Conservation (phyloP, 2,888 invertebrate genomes). For the Volucella bombylans region DNA sequence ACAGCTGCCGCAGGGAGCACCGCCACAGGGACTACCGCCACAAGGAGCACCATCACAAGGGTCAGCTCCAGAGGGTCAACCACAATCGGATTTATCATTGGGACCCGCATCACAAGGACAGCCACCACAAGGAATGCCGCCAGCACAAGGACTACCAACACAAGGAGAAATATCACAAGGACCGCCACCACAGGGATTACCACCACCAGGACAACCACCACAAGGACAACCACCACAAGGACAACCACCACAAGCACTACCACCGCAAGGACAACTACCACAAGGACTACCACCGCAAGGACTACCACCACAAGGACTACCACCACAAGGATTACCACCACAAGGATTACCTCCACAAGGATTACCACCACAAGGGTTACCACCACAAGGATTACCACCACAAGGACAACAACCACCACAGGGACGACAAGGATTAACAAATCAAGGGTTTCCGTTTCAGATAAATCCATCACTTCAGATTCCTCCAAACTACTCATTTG, state of each 20-base stretch:
- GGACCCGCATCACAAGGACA: neutral
- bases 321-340: neutral
- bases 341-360: neutral
- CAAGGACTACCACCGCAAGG: conserved; percentile 2
- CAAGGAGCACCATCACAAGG: neutral
- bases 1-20: neutral
- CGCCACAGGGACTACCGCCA: neutral
- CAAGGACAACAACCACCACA: conserved; percentile 21
- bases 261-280: neutral
- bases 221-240: neutral
- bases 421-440: neutral
- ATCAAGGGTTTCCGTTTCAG: conserved; percentile 1
- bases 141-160: neutral
- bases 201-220: conserved; percentile 4
- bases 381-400: neutral
- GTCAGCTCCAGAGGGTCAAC: neutral
- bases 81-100: neutral
- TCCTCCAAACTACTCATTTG: neutral
- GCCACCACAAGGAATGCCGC: neutral
- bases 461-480: neutral
- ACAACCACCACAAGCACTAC: neutral
- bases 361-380: conserved; percentile 3
- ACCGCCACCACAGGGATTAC: neutral
- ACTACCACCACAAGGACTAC: conserved; percentile 1
- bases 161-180: neutral